Evolutionary conservation across 2,113 vertebrate genomes (phyloP), one percentile per base, ranked within the genome.

Genomic region (Monopterus albus): DNA sequence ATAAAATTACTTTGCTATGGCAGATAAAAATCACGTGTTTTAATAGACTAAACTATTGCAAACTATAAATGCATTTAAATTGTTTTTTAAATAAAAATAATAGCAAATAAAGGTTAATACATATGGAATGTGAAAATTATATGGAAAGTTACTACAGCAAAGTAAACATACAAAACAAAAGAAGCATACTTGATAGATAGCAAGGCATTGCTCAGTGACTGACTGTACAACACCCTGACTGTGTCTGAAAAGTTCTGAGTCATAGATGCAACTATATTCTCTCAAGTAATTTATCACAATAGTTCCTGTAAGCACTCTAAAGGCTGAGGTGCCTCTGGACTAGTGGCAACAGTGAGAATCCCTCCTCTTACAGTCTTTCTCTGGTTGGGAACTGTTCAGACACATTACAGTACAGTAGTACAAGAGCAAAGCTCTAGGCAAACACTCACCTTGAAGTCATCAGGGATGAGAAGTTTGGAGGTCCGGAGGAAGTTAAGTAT

Each of bases 401-500:
- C 45, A n/a, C n/a, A 1, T 46, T 28, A 18, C 35, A 21, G 33
- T 29, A 49, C 33, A 47, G 21, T 21, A 47, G 68, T 59, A 74
- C 76, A 77, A 67, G 59, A 51, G 71, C 28, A 66, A 23, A 66
- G 15, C 38, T 57, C 42, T 65, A 60, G 47, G 76, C 28, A 39
- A 17, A 72, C 35, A 74, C 90, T 94, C 93, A 99, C 98, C 93
- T 95, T 97, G 91, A 99, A 99, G 88, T 99, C 96, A 78, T 98
- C 96, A 0, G 98, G 98, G 63, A 99, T 92, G 76, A 98, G 95
- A 57, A 99, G 92, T 73, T 97, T 98, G 10, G 95, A 96, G 1
- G 97, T 98, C 81, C 98, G 92, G 67, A 99, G 94, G 92, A 99
- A 99, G 91, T 97, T 99, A 53, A 99, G 94, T 75, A 99, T 93